Base-by-base conservation (phyloP, 30 jellyfish, hydroid and myxozoan species). In the Hydractinia symbiolongicarpus region DNA sequence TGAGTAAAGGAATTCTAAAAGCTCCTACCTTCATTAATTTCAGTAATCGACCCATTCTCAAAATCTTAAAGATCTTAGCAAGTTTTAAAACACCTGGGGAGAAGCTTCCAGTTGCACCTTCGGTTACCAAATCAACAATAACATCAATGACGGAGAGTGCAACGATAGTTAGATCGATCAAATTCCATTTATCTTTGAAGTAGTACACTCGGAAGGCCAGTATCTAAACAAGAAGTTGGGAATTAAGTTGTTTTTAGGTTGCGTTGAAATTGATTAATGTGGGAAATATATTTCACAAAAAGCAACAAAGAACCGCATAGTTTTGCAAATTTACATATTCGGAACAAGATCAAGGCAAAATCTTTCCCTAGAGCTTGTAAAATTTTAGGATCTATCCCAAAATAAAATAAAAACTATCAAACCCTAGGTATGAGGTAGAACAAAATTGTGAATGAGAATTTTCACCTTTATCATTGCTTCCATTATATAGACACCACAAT, bases 41-140 rank as follows among this genome's bases (percentile, higher is more conserved):
- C 13, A 90, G 86, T 7, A 84, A 81, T 15, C 97, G 92, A 15
- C 97, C 97, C 97, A 90, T 90, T 81, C 97, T 81, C 75, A 90
- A 55, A 7, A 90, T 81, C 5, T 95, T 73, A 82, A 90, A 90
- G 9, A 90, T 81, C 70, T 81, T 90, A 60, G 95, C 97, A 30
- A 90, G 94, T 84, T 90, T 90, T 60, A 90, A 89, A 4, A 90
- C 93, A 78, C 87, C 56, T 3, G 97, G 97, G 4, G 97, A 84
- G 69, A 90, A 90, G 51, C 76, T 82, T 5, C 95, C 95, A 81
- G 77, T 76, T 6, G 95, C 83, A 51, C 88, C 86, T 8, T 86
- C 93, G 8, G 97, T 87, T 8, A 76, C 93, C 16, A 83, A 30
- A 76, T 90, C 97, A 52, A 90, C 78, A 4, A 84, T 79, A 44